phyloP scores from a whole-genome alignment of 2,113 vertebrate species.

The Cinclus cinclus region DNA sequence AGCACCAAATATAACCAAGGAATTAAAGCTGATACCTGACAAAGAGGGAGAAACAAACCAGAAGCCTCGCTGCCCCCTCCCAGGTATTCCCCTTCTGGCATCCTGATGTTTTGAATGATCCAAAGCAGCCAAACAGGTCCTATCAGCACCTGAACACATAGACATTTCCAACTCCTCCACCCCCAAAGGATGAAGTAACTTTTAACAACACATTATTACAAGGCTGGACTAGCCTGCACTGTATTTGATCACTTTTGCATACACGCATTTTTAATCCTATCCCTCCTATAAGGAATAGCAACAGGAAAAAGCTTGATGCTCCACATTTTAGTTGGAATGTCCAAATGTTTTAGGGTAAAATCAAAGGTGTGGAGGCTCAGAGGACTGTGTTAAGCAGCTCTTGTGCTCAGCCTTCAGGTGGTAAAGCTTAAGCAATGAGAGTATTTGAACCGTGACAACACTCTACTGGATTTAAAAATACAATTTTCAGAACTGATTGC shows the following conservation, averaged over 20 bases:
- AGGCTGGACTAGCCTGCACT: not conserved
- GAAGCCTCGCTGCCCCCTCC: not conserved
- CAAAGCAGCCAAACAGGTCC: not conserved
- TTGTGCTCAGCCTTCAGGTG: constrained; percentile 50
- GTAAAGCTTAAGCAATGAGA: constrained; percentile 1
- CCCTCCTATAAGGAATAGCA: not conserved
- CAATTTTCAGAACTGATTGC: constrained; percentile 51
- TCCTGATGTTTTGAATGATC: not conserved
- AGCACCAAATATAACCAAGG: not conserved
- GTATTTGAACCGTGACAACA: constrained; percentile 30
- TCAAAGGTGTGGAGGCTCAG: not conserved
- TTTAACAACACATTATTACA: not conserved
- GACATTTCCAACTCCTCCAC: not conserved
- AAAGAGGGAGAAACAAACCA: not conserved
- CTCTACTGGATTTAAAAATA: constrained; percentile 53
- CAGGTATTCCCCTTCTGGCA: not conserved
- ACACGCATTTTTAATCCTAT: not conserved
- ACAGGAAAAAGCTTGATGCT: not conserved
- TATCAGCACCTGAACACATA: not conserved
- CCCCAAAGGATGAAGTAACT: not conserved
- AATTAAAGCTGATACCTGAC: not conserved
- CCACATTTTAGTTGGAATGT: not conserved
- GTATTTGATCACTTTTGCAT: not conserved
- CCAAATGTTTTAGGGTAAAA: not conserved
- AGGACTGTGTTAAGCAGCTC: constrained; percentile 28